These are phyloP conservation scores for Synanthedon andrenaeformis DNA, from an alignment of 2,888 invertebrate genomes.

Conservation along the genomic window DNA sequence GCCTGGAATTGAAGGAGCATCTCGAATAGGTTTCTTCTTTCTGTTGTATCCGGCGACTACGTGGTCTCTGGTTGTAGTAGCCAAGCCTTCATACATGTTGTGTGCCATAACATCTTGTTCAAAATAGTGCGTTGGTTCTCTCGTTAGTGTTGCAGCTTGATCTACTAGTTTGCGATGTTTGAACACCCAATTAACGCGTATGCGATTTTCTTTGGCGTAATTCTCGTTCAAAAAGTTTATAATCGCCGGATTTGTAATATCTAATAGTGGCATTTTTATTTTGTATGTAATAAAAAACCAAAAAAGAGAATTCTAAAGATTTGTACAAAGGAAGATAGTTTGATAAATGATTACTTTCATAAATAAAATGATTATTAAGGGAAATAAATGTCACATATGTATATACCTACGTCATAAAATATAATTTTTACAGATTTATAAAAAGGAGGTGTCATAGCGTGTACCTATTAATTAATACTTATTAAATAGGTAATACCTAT, in stretches of 20 bases:
- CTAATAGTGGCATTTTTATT: conserved; percentile 26
- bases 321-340: too few species aligned
- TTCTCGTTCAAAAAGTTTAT: conserved; percentile 33
- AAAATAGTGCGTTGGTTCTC: conserved; percentile 31
- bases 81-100: conserved; percentile 29
- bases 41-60: conserved; percentile 21
- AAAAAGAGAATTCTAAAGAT: too few species aligned
- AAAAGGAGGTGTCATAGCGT: too few species aligned
- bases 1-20: conserved; percentile 25
- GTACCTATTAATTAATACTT: too few species aligned
- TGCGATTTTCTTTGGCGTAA: conserved; percentile 32
- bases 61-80: conserved; percentile 30
- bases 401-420: too few species aligned
- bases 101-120: conserved; percentile 30
- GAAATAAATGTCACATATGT: too few species aligned
- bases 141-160: conserved; percentile 27
- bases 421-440: too few species aligned
- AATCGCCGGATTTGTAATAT: conserved; percentile 30
- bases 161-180: conserved; percentile 24
- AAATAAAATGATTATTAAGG: too few species aligned
- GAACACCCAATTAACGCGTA: conserved; percentile 31
- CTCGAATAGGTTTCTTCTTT: conserved; percentile 23
- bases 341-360: too few species aligned
- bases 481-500: too few species aligned
- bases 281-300: too few species aligned